These are phyloP conservation scores for Trimorus sp. DNA, from an alignment of 2,888 invertebrate genomes.

Conservation along the genomic window DNA sequence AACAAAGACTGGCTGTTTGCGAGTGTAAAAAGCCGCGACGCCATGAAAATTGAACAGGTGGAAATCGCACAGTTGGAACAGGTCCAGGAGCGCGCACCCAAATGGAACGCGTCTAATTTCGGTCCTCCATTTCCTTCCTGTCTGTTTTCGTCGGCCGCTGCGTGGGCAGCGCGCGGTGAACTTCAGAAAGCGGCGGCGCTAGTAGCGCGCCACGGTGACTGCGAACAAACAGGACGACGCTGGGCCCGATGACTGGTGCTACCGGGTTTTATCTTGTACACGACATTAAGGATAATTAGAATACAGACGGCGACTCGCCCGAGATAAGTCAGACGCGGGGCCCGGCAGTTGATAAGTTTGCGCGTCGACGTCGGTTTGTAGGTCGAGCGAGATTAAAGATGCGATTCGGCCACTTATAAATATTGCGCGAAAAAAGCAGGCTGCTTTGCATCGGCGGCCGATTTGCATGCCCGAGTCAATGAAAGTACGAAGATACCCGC, in stretches of 20 bases:
- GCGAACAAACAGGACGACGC: constrained; percentile 41
- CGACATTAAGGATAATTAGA: constrained; percentile 64
- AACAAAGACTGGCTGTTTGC: constrained; percentile 15
- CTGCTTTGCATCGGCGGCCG: constrained; percentile 13
- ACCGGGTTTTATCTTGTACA: constrained; percentile 62
- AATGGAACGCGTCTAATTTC: constrained; percentile 52
- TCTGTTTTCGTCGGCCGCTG: constrained; percentile 34
- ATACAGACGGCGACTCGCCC: constrained; percentile 53
- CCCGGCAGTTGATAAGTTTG: constrained; percentile 45
- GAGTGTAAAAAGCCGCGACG: constrained; percentile 1
- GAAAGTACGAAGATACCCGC: constrained; percentile 33
- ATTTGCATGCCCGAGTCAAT: constrained; percentile 48
- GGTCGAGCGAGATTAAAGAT: constrained; percentile 59
- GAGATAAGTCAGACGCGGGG: constrained; percentile 47
- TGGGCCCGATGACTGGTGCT: constrained; percentile 41
- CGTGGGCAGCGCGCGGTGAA: constrained; percentile 55
- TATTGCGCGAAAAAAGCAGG: constrained; percentile 33
- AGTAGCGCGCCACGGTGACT: constrained; percentile 34
- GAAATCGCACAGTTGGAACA: constrained; percentile 32
- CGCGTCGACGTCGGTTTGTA: constrained; percentile 44
- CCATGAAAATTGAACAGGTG: constrained; percentile 46
- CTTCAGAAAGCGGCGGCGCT: constrained; percentile 50
- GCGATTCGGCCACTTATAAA: constrained; percentile 54
- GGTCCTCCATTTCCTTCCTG: constrained; percentile 52
- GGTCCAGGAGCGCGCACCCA: constrained; percentile 30